phyloP scores from a whole-genome alignment of 2,888 invertebrate species.

The Girardia tigrina region DNA sequence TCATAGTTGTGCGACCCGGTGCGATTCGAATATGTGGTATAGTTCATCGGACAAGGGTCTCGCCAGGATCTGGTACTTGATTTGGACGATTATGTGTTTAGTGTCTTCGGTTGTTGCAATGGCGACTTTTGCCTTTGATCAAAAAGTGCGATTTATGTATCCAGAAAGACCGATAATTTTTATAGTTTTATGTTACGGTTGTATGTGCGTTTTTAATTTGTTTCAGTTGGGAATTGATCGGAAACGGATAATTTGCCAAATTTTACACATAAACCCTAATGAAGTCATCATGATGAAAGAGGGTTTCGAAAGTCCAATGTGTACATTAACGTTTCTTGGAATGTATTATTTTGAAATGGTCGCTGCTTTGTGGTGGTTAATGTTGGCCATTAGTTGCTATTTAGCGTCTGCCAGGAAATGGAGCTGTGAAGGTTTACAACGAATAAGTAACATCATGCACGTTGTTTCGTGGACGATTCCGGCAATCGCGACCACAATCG shows the following conservation, averaged over 20 bases:
- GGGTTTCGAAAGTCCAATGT: constrained; percentile 56
- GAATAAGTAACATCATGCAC: constrained; percentile 50
- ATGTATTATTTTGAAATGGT: constrained; percentile 68
- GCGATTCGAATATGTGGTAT: constrained; percentile 61
- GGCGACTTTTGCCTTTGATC: constrained; percentile 50
- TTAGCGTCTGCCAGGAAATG: constrained; percentile 50
- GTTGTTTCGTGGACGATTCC: constrained; percentile 51
- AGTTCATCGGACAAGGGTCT: constrained; percentile 59
- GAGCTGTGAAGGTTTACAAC: constrained; percentile 51
- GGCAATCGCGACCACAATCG: constrained; percentile 48
- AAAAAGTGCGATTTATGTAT: constrained; percentile 50
- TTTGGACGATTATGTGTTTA: constrained; percentile 65
- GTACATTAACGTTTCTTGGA: constrained; percentile 61
- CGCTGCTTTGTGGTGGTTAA: constrained; percentile 59
- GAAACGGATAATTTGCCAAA: constrained; percentile 49
- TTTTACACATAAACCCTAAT: constrained; percentile 16
- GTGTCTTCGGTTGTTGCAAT: constrained; percentile 49
- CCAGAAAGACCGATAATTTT: constrained; percentile 52
- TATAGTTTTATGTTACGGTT: constrained; percentile 50
- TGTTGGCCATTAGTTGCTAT: constrained; percentile 51
- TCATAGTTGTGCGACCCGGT: constrained; percentile 50
- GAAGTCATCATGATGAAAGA: constrained; percentile 51
- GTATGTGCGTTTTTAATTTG: constrained; percentile 50
- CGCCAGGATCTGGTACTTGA: constrained; percentile 63
- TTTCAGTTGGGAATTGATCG: constrained; percentile 46